Percentiles rank a stretch among this genome's conserved stretches.
Evolutionary conservation across 1,140 invertebrate species (phyloP).

Genomic region (Macrobrachium nipponense): DNA sequence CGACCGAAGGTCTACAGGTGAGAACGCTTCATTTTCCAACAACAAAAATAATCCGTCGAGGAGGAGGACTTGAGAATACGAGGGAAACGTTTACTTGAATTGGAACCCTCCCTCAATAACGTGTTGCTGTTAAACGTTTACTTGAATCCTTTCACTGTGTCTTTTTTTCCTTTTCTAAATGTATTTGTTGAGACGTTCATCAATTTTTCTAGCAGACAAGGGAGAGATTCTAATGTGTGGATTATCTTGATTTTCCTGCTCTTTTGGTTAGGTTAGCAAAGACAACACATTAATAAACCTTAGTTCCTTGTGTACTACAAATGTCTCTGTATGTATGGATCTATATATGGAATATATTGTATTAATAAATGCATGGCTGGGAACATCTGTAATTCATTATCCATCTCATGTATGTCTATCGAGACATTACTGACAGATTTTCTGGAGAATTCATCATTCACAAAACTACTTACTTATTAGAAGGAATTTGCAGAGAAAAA

Average conservation of each 20-base stretch:
- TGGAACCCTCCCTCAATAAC: too few species aligned
- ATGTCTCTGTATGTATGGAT: constrained; percentile 56
- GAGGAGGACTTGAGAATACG: too few species aligned
- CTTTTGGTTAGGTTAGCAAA: background rate
- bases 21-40: too few species aligned
- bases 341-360: constrained; percentile 51
- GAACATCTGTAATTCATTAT: background rate
- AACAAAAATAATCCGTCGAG: too few species aligned
- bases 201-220: constrained; percentile 19
- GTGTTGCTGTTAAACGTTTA: too few species aligned
- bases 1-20: too few species aligned
- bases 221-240: constrained; percentile 42
- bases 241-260: constrained; percentile 13
- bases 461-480: too few species aligned
- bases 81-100: too few species aligned
- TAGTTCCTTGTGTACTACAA: constrained; percentile 55
- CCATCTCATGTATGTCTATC: too few species aligned
- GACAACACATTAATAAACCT: constrained; percentile 11
- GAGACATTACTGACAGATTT: too few species aligned
- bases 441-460: too few species aligned
- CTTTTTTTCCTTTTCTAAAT: constrained; percentile 7
- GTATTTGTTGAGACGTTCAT: background rate
- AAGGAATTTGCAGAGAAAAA: too few species aligned
- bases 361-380: constrained; percentile 58
- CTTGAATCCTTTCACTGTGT: background rate